Conservation (phyloP, 2,113 vertebrate genomes). For the Cygnus atratus region DNA sequence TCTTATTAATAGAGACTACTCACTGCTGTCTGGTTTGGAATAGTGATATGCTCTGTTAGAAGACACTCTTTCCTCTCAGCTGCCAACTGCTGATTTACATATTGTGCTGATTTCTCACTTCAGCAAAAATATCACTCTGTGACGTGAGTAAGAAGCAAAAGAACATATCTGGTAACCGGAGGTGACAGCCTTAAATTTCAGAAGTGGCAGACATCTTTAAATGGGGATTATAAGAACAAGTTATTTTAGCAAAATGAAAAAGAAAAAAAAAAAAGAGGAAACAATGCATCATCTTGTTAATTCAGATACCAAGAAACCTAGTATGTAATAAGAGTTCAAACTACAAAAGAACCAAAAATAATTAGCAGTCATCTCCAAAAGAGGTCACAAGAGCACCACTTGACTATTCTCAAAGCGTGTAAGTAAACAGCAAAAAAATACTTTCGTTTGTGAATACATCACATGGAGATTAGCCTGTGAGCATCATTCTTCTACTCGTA, state of each 20-base stretch:
- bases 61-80: background rate
- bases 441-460: background rate
- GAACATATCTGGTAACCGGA: background rate
- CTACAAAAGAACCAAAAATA: background rate
- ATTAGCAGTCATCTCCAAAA: background rate
- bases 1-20: background rate
- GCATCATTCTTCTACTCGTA: background rate
- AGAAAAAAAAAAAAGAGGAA: background rate
- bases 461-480: background rate
- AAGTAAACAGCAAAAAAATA: background rate
- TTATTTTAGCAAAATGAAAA: background rate
- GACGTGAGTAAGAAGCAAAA: background rate
- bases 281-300: background rate
- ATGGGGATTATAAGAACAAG: background rate
- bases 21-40: background rate
- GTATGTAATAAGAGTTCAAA: background rate
- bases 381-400: background rate
- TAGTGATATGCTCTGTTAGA: background rate
- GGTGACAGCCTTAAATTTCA: background rate
- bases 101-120: background rate
- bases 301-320: background rate
- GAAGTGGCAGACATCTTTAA: background rate
- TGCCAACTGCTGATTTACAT: background rate
- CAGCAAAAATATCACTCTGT: background rate
- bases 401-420: background rate